These are phyloP conservation scores for Galleria mellonella DNA, from an alignment of 1,140 invertebrate species.

Conservation along the genomic window DNA sequence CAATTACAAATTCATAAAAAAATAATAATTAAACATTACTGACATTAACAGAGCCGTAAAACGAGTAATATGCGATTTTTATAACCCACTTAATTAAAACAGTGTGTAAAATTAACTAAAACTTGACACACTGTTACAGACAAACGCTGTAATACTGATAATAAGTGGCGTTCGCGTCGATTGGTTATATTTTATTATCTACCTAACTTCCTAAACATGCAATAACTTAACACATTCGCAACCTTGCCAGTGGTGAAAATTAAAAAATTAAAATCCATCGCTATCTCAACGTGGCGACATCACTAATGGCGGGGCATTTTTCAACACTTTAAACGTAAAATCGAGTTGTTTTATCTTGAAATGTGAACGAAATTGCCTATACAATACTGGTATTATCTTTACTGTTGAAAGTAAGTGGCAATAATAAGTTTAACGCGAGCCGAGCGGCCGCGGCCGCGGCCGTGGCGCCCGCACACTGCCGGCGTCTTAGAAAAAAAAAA, in stretches of 20 bases:
- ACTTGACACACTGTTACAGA: constrained; percentile 7
- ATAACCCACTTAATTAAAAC: no score
- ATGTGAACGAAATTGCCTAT: constrained; percentile 37
- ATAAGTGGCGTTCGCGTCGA: constrained; percentile 3
- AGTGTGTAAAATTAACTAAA: constrained; percentile 12
- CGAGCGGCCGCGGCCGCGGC: background rate
- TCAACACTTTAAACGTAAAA: constrained; percentile 45
- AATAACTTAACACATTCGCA: constrained; percentile 24
- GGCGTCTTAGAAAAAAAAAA: constrained; percentile 30
- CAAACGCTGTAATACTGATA: constrained; percentile 11
- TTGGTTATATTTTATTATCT: constrained; percentile 27
- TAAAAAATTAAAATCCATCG: constrained; percentile 21
- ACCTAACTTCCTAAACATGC: constrained; percentile 17
- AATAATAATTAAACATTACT: no score
- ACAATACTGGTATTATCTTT: constrained; percentile 51
- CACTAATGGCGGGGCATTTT: constrained; percentile 32
- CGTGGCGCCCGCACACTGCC: constrained; percentile 27
- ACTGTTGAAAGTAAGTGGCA: constrained; percentile 40
- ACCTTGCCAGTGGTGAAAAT: constrained; percentile 35
- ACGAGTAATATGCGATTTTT: no score
- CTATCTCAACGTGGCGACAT: constrained; percentile 27
- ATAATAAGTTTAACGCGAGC: constrained; percentile 47
- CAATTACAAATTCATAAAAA: no score
- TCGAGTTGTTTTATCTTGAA: constrained; percentile 42
- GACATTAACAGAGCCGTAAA: no score